Evolutionary conservation across 2,888 invertebrate genomes (phyloP), one percentile per base, ranked within the genome.

Genomic region (Drosophila falleni): DNA sequence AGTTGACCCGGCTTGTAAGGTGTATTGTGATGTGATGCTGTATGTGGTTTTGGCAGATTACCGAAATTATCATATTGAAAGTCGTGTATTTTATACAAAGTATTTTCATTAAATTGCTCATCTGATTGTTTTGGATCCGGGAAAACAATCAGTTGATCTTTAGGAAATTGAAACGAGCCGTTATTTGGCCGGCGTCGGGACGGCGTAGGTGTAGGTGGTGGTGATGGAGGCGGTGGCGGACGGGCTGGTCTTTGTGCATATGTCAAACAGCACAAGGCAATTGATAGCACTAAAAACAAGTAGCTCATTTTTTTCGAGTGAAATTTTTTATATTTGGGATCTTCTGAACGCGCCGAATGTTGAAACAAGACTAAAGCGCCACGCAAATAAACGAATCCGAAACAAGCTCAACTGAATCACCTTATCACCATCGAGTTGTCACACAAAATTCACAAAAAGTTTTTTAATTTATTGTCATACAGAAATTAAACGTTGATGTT

Each of bases 401-500:
- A 63, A 46, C 49, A 54, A 37, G 47, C 49, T 35, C 31, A 67
- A 55, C 33, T 55, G 51, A 51, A 41, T 19, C 46, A 53, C 31
- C 76, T 87, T 87, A 83, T 87, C 87, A 73, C 53, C 54, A 37
- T 31, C 37, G 53, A 44, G 35, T 70, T 62, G 35, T 59, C 55
- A 44, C 46, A 39, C 63, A 50, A 66, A 50, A 64, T 56, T 54
- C 50, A 68, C 44, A 56, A 74, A 49, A 11, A n/a, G n/a, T 33
- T 29, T 69, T 70, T 50, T 54, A 55, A 77, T 83, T 88, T 80
- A 72, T 78, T 72, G 31, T 59, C 42, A 39, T 64, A 58, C 19
- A 63, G 35, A 47, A 68, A 59, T 82, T 74, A 87, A 51, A 81
- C 37, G 29, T 78, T 67, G 26, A 89, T 81, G 61, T 76, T 68